These are phyloP conservation scores for Sinopyrophorus schimmeli DNA, from an alignment of 2,888 invertebrate species.

Conservation along the genomic window DNA sequence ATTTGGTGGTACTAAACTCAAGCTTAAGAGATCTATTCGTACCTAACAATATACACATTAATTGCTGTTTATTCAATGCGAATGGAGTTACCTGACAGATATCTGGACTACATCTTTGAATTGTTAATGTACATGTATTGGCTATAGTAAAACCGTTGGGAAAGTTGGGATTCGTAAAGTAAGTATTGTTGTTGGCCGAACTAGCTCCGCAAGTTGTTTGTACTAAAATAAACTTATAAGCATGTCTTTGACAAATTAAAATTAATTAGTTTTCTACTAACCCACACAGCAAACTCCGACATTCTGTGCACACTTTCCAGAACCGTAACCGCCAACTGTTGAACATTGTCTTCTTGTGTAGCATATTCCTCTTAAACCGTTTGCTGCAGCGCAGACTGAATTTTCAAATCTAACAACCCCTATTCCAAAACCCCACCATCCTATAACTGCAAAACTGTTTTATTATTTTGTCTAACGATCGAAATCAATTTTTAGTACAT, in stretches of 20 bases:
- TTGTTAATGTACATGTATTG: slow-evolving; percentile 70
- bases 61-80: not conserved
- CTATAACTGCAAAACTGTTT: slow-evolving; percentile 16
- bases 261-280: slow-evolving; percentile 45
- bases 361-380: slow-evolving; percentile 73
- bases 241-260: not conserved
- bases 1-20: slow-evolving; percentile 72
- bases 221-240: slow-evolving; percentile 58
- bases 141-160: slow-evolving; percentile 72
- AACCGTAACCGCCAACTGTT: slow-evolving; percentile 70
- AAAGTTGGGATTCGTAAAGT: slow-evolving; percentile 78
- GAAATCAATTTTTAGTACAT: too few species aligned
- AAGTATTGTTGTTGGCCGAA: slow-evolving; percentile 78
- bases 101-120: slow-evolving; percentile 68
- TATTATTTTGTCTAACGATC: too few species aligned
- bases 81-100: slow-evolving; percentile 66
- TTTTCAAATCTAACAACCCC: slow-evolving; percentile 78
- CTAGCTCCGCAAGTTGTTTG: slow-evolving; percentile 72
- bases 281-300: slow-evolving; percentile 84
- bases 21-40: slow-evolving; percentile 75
- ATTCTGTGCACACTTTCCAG: slow-evolving; percentile 71
- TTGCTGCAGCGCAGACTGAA: slow-evolving; percentile 67
- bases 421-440: slow-evolving; percentile 40
- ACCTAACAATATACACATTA: slow-evolving; percentile 58
- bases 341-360: slow-evolving; percentile 75